Base-by-base conservation (phyloP, 2,888 invertebrate species). In the Drepana falcataria region DNA sequence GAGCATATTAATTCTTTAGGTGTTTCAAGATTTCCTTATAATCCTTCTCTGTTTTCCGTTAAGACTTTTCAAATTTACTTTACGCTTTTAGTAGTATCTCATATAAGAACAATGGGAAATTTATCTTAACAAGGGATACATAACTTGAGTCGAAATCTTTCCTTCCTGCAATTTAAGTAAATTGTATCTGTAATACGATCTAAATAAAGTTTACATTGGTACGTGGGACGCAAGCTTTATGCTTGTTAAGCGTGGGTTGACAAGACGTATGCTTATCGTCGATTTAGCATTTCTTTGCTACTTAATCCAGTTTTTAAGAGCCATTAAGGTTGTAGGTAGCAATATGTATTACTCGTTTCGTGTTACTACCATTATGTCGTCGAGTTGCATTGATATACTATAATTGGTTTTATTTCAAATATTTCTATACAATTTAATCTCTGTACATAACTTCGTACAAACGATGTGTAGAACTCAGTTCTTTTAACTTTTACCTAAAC, bases 231-330 rank as follows among this genome's bases (percentile, higher is more conserved):
- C 48, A 59, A 57, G 57, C 48, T 53, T 47, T 55, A 55, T 53
- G 53, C 37, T 49, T 54, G 53, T 55, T 56, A 55, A 49, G 85
- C 85, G 88, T 89, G 88, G 89, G 89, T 75, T 79, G 88, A 83
- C 81, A 87, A 85, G 87, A 85, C 75, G 75, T 83, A 87, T 81
- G 84, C 84, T 88, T 89, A 89, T 89, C 85, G 82, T 77, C 75
- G 78, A 83, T 86, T 87, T 85, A 86, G 83, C 83, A 84, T 88
- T 88, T 87, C 87, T 83, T 82, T 67, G 88, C 87, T 88, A 88
- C 88, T 83, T 87, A 85, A 85, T 87, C 85, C 82, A 88, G 84
- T 88, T 88, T 83, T 85, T 79, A 78, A 80, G 85, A 79, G 81
- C 83, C 75, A 86, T 87, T 86, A 80, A 82, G 77, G 78, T 83